phyloP scores from a whole-genome alignment of 2,888 invertebrate genomes.

The Thymelicus acteon region DNA sequence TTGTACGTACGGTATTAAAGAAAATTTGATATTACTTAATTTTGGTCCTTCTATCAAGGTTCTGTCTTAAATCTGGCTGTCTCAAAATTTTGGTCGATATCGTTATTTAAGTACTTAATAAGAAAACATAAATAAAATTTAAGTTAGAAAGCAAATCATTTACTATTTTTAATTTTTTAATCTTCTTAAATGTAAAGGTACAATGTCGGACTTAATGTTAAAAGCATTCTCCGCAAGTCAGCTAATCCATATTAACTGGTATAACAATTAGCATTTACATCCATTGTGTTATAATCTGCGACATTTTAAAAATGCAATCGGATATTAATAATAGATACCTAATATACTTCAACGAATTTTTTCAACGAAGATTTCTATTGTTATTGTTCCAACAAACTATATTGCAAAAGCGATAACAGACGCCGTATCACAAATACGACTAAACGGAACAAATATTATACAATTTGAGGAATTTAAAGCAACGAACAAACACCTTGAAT shows the following conservation, averaged over 20 bases:
- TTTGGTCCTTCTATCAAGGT: too few relatives aligned
- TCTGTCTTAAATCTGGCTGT: too few relatives aligned
- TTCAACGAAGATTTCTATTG: slow-evolving; percentile 6
- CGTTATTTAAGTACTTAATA: too few relatives aligned
- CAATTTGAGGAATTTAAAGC: background rate
- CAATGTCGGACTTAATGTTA: too few relatives aligned
- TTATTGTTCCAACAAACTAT: background rate
- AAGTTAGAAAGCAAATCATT: too few relatives aligned
- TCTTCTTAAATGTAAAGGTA: too few relatives aligned
- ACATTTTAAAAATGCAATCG: background rate
- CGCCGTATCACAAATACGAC: slow-evolving; percentile 2
- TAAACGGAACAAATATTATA: slow-evolving; percentile 2
- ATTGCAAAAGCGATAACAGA: slow-evolving; percentile 6
- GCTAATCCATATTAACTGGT: background rate
- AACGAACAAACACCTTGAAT: background rate
- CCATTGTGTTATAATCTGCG: slow-evolving; percentile 1
- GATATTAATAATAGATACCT: background rate
- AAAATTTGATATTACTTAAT: too few relatives aligned
- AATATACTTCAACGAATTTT: background rate
- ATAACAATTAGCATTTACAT: background rate
- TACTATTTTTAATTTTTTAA: too few relatives aligned
- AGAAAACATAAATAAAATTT: too few relatives aligned
- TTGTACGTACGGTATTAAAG: too few relatives aligned
- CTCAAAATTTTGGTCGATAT: too few relatives aligned
- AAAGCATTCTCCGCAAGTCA: background rate